These are phyloP conservation scores for Nomada ferruginata DNA, from an alignment of 2,888 invertebrate genomes.

Conservation along the genomic window DNA sequence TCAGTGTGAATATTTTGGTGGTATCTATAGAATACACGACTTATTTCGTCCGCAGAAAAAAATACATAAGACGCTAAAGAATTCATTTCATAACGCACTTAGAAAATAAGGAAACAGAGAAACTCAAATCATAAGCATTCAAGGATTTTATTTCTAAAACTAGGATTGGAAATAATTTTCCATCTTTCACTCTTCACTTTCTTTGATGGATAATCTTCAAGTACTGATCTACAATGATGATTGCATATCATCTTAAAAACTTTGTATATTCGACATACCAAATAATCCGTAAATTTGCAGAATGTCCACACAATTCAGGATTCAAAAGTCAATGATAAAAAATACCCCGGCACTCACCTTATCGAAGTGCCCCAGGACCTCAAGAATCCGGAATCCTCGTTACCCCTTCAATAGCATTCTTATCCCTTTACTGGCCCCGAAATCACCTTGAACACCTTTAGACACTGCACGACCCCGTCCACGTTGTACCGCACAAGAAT, in stretches of 20 bases:
- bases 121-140: too few relatives aligned
- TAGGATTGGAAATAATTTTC: not conserved
- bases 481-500: slow-evolving; percentile 50
- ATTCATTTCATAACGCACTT: too few relatives aligned
- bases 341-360: slow-evolving; percentile 24
- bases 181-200: not conserved
- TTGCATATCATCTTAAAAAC: not conserved
- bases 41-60: too few relatives aligned
- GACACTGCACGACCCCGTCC: slow-evolving; percentile 61
- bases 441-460: slow-evolving; percentile 64
- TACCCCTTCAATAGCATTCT: slow-evolving; percentile 38
- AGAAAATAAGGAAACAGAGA: too few relatives aligned
- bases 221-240: too few relatives aligned
- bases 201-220: not conserved
- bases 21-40: too few relatives aligned
- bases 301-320: too few relatives aligned
- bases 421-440: slow-evolving; percentile 41
- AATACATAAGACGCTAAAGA: too few relatives aligned
- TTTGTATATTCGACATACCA: not conserved
- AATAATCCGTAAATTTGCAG: not conserved
- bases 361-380: slow-evolving; percentile 23
- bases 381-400: slow-evolving; percentile 12
- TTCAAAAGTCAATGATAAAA: not conserved
- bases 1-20: too few relatives aligned
- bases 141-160: not conserved